Percentiles rank a stretch among this genome's conserved stretches.
Conservation (phyloP, 1,140 invertebrate species). For the Aphelinus atriplicis region DNA sequence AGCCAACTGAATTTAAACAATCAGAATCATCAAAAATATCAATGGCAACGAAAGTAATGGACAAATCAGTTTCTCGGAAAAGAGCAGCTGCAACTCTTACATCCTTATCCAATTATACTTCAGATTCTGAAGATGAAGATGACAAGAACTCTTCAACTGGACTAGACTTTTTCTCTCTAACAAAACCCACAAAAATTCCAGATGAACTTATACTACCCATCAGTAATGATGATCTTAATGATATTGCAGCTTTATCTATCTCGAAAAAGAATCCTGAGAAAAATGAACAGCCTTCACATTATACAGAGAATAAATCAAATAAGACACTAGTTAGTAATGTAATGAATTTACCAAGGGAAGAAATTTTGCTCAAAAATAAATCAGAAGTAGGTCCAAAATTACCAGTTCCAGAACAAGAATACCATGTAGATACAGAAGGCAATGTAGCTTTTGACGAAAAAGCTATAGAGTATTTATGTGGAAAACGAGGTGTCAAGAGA, state of each 20-base stretch:
- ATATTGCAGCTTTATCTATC: background rate
- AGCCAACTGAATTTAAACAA: conserved; percentile 23
- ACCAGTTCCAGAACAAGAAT: conserved; percentile 65
- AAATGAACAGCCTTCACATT: background rate
- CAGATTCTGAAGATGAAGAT: conserved; percentile 65
- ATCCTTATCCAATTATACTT: conserved; percentile 54
- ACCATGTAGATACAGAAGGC: conserved; percentile 58
- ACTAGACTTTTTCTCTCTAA: conserved; percentile 53
- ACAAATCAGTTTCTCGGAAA: conserved; percentile 22
- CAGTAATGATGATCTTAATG: background rate
- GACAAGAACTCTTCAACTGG: conserved; percentile 36
- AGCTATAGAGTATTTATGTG: conserved; percentile 63
- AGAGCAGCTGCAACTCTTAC: conserved; percentile 32
- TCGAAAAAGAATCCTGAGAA: background rate
- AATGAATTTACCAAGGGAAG: conserved; percentile 57
- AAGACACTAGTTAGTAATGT: conserved; percentile 53
- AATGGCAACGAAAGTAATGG: background rate
- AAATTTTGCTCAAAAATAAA: conserved; percentile 61
- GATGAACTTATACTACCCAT: conserved; percentile 31
- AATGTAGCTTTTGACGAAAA: conserved; percentile 64
- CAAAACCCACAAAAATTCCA: conserved; percentile 37
- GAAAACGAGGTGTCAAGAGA: conserved; percentile 64
- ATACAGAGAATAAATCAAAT: conserved; percentile 2
- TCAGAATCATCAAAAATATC: conserved; percentile 6
- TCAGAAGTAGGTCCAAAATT: conserved; percentile 62